Base-by-base conservation (phyloP, 2,797 vertebrate species). In the Bufotes viridis region DNA sequence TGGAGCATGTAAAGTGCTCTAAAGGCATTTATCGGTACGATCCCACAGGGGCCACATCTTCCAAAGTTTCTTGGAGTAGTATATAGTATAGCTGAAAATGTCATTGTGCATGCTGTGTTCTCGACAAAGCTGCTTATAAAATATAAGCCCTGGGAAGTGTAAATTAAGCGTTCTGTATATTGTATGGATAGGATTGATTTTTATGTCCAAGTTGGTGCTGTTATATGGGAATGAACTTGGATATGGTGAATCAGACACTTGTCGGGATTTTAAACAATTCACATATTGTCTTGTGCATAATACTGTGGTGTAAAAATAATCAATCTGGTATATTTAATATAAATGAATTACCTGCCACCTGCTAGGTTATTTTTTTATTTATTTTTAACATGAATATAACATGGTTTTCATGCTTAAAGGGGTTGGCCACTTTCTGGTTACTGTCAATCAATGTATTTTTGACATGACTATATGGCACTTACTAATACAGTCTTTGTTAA, bases 1-100 rank as follows among this genome's bases (percentile, higher is more conserved):
- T 82, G 60, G 49, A 29, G n/a, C 70, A 87, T 87, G 70, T 60
- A 82, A 87, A 82, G 34, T 75, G 60, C 60, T 78, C 20, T 82
- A n/a, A 57, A 78, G 42, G 29, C 72, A 78, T 83, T 83, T 24
- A 78, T 53, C 29, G 18, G 10, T 57, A 79, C 70, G 18, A 67
- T 70, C 60, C 80, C 26, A 60, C 24, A 42, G 86, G 69, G 86
- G 72, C 81, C 72, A 65, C 26, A 53, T 63, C 42, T 65, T 75
- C 20, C 49, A 72, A 26, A 87, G 57, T 24, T 74, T 49, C 70
- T 42, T 34, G 42, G 20, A 42, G 24, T 74, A 58, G 53, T 74
- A 74, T 51, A 51, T 75, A 74, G 55, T 10, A 60, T 84, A 72
- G 29, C 69, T 70, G 20, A 1, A 84, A 42, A 84, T 70, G 55